Evolutionary conservation across 1,140 invertebrate species (phyloP).

Genomic region (Tetramorium alpestre): DNA sequence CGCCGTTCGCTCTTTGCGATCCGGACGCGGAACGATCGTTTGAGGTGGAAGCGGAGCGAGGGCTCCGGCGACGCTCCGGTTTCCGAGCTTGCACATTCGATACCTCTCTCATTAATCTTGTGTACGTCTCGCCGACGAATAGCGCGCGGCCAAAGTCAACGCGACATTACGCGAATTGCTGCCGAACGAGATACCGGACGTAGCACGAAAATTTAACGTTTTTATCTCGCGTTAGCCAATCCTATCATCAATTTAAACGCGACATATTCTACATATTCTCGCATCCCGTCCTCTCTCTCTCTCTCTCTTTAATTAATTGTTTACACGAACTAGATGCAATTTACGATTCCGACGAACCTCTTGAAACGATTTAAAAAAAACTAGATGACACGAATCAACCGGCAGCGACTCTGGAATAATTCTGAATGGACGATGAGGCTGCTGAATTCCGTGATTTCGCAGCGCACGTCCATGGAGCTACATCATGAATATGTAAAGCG

Average conservation of each 20-base stretch:
- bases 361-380: conserved; percentile 33
- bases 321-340: conserved; percentile 14
- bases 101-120: conserved; percentile 52
- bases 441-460: conserved; percentile 72
- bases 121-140: conserved; percentile 9
- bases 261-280: conserved; percentile 29
- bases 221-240: neutral
- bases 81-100: conserved; percentile 25
- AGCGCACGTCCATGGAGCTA: conserved; percentile 68
- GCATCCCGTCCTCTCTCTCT: neutral
- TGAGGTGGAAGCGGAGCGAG: neutral
- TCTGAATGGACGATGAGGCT: conserved; percentile 62
- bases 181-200: conserved; percentile 10
- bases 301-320: neutral
- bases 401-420: conserved; percentile 49
- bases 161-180: conserved; percentile 45
- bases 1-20: conserved; percentile 49
- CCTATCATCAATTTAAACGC: conserved; percentile 4
- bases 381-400: conserved; percentile 54
- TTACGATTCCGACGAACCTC: conserved; percentile 44
- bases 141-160: conserved; percentile 32
- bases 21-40: conserved; percentile 61
- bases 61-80: neutral
- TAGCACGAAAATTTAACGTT: conserved; percentile 17
- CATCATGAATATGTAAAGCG: conserved; percentile 77